A percentile compares a stretch with the other conserved stretches of the same genome.
Evolutionary conservation across 2,888 invertebrate genomes (phyloP).

Genomic region (Rhabditoides inermis): DNA sequence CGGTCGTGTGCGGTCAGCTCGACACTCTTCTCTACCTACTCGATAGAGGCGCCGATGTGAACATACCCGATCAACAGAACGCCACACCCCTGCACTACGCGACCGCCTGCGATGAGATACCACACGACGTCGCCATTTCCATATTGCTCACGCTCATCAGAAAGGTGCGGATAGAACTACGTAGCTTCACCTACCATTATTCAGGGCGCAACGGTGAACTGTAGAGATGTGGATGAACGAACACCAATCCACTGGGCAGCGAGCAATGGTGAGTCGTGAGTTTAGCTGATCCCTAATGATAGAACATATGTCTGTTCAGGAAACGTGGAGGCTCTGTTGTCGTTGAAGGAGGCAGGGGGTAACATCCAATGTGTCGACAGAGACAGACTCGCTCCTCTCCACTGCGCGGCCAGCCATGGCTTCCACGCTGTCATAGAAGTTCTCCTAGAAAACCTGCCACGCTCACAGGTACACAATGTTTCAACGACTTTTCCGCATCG

Average conservation of each 20-base stretch:
- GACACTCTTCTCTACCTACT: constrained; percentile 31
- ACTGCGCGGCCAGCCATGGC: constrained; percentile 91
- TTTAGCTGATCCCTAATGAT: background rate
- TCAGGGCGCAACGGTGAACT: constrained; percentile 71
- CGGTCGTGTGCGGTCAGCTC: constrained; percentile 63
- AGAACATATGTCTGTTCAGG: constrained; percentile 56
- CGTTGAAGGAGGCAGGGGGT: constrained; percentile 78
- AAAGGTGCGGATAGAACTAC: constrained; percentile 1
- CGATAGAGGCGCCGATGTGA: constrained; percentile 25
- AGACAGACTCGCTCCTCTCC: constrained; percentile 87
- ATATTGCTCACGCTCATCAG: constrained; percentile 34
- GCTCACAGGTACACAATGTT: background rate
- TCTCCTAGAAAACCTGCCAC: background rate
- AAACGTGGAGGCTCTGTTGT: constrained; percentile 79
- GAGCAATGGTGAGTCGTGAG: constrained; percentile 66
- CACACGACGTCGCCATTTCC: constrained; percentile 23
- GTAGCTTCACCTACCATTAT: no score
- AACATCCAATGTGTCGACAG: constrained; percentile 74
- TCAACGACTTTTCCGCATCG: constrained; percentile 11
- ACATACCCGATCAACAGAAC: constrained; percentile 62
- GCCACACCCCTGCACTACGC: constrained; percentile 95
- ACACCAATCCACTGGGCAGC: constrained; percentile 95
- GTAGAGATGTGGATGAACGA: constrained; percentile 80
- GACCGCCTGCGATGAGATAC: constrained; percentile 66
- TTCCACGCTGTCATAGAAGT: constrained; percentile 72